Base-by-base conservation (phyloP, 1,140 invertebrate genomes). In the Dufourea novaeangliae region DNA sequence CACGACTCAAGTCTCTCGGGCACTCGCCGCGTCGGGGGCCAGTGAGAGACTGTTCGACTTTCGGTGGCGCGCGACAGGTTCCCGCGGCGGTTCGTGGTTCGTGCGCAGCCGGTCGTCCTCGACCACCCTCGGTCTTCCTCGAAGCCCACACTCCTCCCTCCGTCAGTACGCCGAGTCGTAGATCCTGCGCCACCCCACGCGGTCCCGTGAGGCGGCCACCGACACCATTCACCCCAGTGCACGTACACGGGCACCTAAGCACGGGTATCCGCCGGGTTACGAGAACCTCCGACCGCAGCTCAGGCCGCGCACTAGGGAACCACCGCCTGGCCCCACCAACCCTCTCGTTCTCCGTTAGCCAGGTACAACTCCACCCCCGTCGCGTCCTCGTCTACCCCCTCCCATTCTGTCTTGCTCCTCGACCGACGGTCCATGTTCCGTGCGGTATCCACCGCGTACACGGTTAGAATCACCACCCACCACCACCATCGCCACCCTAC, bases 11-110 rank as follows among this genome's bases (percentile, higher is more conserved):
- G 69, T 70, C 78, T 78, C 80, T 79, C 83, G 80, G 52, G 74
- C 73, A 89, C 82, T 79, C 80, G 67, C 82, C 87, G 84, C 88
- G 82, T 82, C 73, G 78, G 72, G 82, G 84, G 88, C 86, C 81
- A 83, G 84, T 76, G 79, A 86, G 74, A 87, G 83, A 89, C 87
- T 88, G 86, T 63, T 79, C 69, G 70, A 76, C 71, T 83, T 77
- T 56, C n/a, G 50, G 79, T 72, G 78, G 80, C 79, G 85, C 83
- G 83, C 82, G 82, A 78, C 75, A 85, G 84, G 72, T 85, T 85
- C 78, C 80, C 83, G 80, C 80, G 80, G 76, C 27, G 82, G 62
- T 44, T 61, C 82, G 64, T 34, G 69, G 67, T 25, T 78, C 85
- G 79, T 72, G 39, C 59, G 52, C 66, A 56, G 29, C 63, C 85